Conservation (phyloP, 2,888 invertebrate genomes). For the Tuberolachnus salignus region DNA sequence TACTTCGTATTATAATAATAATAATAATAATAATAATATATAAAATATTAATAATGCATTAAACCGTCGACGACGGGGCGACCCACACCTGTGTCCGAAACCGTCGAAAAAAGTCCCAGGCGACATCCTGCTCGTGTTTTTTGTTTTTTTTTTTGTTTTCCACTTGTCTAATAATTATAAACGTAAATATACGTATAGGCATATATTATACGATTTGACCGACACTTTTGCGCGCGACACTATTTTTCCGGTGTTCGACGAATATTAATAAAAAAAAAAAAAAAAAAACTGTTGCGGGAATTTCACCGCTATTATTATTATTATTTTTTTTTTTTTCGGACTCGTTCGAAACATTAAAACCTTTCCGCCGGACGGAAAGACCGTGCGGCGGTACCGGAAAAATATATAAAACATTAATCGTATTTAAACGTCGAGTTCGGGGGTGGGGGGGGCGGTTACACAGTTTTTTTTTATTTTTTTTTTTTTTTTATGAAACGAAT, state of each 20-base stretch:
- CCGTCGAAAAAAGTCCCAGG: background rate
- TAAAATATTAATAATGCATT: constrained; percentile 46
- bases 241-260: constrained; percentile 13
- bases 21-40: background rate
- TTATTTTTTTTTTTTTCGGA: background rate
- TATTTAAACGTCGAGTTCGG: too few species aligned
- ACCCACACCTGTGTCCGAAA: constrained; percentile 14
- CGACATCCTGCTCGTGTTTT: constrained; percentile 14
- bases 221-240: constrained; percentile 20
- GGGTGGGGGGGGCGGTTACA: too few species aligned
- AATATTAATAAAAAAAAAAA: background rate
- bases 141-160: background rate
- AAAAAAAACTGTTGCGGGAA: too few species aligned
- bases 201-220: background rate
- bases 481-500: constrained; percentile 34
- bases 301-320: too few species aligned
- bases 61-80: background rate
- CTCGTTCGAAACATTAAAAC: background rate
- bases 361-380: constrained; percentile 11
- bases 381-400: background rate
- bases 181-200: background rate
- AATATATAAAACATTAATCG: constrained; percentile 12
- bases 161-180: background rate
- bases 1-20: too few species aligned
- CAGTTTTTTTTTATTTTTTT: too few species aligned